Evolutionary conservation across 2,888 invertebrate species (phyloP), one percentile per base, ranked within the genome.

Genomic region (Ariolimax columbianus): DNA sequence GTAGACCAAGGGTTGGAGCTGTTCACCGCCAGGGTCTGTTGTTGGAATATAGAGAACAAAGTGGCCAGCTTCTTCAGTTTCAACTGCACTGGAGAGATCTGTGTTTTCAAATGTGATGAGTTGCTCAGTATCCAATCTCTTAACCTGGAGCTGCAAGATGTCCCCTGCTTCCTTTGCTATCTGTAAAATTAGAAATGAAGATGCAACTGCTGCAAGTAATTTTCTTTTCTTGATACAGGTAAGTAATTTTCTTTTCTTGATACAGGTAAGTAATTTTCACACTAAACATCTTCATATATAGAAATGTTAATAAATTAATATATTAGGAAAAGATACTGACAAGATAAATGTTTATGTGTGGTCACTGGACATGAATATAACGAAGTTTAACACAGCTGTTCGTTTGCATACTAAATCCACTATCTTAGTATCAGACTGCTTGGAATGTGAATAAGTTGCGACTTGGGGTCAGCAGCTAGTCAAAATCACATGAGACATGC

Each of bases 131-230:
- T 70, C 70, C 47, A 78, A 14, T 77, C 68, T 79, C 33, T 77
- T 75, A 0, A 85, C 85, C 55, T 81, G 79, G 4, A 85, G 68
- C 68, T 80, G 81, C 11, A 85, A 38, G 38, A 85, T 75, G 14
- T 81, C 85, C 36, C 73, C 81, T 43, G 75, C 51, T 36, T 43
- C 33, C 43, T 75, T 51, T 36, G 77, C 75, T n/a, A 85, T 9
- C 85, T 85, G 85, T 38, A 77, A 38, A 0, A 82, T 26, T 33
- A 26, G 2, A 80, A 30, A 38, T 43, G 14, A 43, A n/a, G 68
- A 80, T 66, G n/a, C 6, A 0, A 40, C 11, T 63, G 26, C n/a
- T 63, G 1, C 59, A 55, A 63, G 23, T 19, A 23, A 55, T 17
- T 17, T 55, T 23, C 3, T 55, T 55, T 55, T 55, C 14, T 11